Percentiles rank a stretch among this genome's conserved stretches.
phyloP scores from a whole-genome alignment of 2,888 invertebrate genomes.

The Keiferia lycopersicella region DNA sequence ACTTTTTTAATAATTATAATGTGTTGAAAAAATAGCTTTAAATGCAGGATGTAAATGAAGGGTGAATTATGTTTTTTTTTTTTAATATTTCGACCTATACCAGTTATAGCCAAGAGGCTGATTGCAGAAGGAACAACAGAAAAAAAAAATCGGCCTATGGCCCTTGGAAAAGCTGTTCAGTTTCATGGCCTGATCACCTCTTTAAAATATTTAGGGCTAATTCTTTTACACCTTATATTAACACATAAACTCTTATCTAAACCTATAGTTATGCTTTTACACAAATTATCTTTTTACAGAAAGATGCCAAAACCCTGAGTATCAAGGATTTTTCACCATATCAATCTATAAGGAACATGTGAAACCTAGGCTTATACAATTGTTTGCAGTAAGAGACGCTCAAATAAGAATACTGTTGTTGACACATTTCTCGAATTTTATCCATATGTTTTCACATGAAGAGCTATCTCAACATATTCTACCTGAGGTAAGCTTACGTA shows the following conservation, averaged over 20 bases:
- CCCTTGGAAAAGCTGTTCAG: too few relatives aligned
- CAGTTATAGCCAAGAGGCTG: too few relatives aligned
- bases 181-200: too few relatives aligned
- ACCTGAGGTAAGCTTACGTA: constrained; percentile 85
- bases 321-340: constrained; percentile 84
- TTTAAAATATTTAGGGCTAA: too few relatives aligned
- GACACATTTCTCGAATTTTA: constrained; percentile 88
- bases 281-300: constrained; percentile 67
- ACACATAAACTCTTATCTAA: not conserved
- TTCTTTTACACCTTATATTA: too few relatives aligned
- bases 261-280: not conserved
- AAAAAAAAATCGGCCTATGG: too few relatives aligned
- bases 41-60: too few relatives aligned
- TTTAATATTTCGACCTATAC: too few relatives aligned
- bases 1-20: too few relatives aligned
- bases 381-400: constrained; percentile 92
- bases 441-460: constrained; percentile 87
- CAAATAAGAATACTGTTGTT: constrained; percentile 89
- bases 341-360: constrained; percentile 87
- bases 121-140: too few relatives aligned
- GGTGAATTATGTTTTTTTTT: too few relatives aligned
- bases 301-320: constrained; percentile 64
- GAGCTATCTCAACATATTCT: constrained; percentile 89
- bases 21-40: too few relatives aligned
- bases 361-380: constrained; percentile 88